Conservation (phyloP, 2,888 invertebrate species). For the Meganola albula region DNA sequence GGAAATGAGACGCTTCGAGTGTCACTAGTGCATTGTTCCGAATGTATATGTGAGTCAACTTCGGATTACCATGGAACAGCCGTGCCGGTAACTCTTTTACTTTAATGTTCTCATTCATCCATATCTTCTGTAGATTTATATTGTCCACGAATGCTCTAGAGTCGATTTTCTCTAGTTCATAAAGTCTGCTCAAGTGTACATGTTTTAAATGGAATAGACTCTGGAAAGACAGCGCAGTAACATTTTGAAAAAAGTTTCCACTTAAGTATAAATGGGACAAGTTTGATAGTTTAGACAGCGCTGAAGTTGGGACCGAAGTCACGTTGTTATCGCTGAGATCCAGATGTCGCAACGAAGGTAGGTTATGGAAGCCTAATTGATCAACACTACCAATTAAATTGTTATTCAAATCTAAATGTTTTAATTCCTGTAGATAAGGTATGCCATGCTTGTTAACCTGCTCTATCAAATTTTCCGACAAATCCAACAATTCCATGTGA, state of each 20-base stretch:
- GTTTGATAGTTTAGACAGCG: constrained; percentile 86
- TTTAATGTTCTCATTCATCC: constrained; percentile 86
- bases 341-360: constrained; percentile 83
- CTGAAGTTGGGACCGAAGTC: constrained; percentile 85
- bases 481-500: constrained; percentile 83
- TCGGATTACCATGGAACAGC: constrained; percentile 90
- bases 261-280: constrained; percentile 86
- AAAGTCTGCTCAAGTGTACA: constrained; percentile 84
- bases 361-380: constrained; percentile 84
- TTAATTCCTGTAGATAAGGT: constrained; percentile 83
- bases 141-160: constrained; percentile 90
- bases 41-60: constrained; percentile 85
- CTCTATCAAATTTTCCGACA: constrained; percentile 88
- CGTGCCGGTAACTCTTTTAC: constrained; percentile 86
- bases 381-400: constrained; percentile 87
- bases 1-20: constrained; percentile 88
- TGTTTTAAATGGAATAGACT: constrained; percentile 89
- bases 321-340: constrained; percentile 90
- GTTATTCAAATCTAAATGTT: constrained; percentile 83
- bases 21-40: constrained; percentile 85
- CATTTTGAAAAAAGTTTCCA: constrained; percentile 84
- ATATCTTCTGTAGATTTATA: constrained; percentile 86
- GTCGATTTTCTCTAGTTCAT: constrained; percentile 83
- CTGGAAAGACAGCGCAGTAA: constrained; percentile 87
- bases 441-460: constrained; percentile 84